Base-by-base conservation (phyloP, 2,113 vertebrate species). In the Entomyzon cyanotis region DNA sequence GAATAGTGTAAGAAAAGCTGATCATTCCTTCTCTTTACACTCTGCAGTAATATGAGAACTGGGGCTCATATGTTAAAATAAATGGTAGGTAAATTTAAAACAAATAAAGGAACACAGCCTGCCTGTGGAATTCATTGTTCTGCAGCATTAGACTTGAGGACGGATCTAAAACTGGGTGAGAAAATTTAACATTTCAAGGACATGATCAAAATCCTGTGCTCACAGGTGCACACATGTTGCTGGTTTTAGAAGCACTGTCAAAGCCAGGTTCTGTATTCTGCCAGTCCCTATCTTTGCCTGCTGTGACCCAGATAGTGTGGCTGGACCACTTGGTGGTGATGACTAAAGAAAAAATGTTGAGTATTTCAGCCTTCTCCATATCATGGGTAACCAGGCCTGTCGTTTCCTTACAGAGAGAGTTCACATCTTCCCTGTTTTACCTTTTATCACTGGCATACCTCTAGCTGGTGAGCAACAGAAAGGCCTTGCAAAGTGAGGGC, bases 31-130 rank as follows among this genome's bases (percentile, higher is more conserved):
- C 92, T 96, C 79, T 83, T 95, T 95, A 78, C 68, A 81, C 82
- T 93, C 31, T 1, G 1, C 64, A 90, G 92, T 92, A 93, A 96
- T 81, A 90, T 46, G 85, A 96, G 93, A 94, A 68, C 83, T 75
- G 86, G 64, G 76, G 71, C 82, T 93, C 90, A 24, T 94, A 91
- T 89, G 79, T 92, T 97, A 94, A 95, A 95, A 88, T 93, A 96
- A 97, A 96, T 86, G 63, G 75, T 90, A 96, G 58, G 93, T 93
- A 95, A 95, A 95, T 93, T 94, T 95, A 85, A 97, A 95, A 94
- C 87, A 97, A 97, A 94, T 92, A 95, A 65, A 93, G 67, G 78
- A 95, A 79, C 56, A 71, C 31, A 90, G 63, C 55, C 67, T 67
- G 50, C 30, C 78, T 74, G 42, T 91, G 82, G 59, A 95, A 90